Conservation (phyloP, 1,140 invertebrate species). For the Callitettix versicolor region DNA sequence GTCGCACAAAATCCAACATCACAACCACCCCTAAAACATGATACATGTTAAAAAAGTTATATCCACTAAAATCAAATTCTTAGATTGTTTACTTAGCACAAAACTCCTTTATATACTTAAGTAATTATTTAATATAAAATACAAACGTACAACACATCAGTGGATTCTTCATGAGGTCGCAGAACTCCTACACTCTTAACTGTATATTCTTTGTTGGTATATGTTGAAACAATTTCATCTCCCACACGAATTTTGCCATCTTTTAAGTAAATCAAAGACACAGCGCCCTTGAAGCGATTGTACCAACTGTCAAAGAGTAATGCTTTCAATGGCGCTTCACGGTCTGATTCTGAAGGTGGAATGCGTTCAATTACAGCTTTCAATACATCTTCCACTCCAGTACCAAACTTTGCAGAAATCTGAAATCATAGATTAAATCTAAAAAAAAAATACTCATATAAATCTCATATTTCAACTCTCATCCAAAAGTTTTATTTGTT, state of each 20-base stretch:
- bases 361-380: conserved; percentile 66
- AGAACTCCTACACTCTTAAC: conserved; percentile 72
- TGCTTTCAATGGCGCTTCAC: conserved; percentile 55
- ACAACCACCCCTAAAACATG: no score
- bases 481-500: no score
- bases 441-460: not conserved
- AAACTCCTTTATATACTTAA: no score
- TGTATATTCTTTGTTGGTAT: conserved; percentile 51
- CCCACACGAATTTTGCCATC: conserved; percentile 58
- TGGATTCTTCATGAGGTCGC: conserved; percentile 59
- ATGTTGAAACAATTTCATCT: conserved; percentile 49
- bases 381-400: conserved; percentile 64
- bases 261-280: conserved; percentile 68
- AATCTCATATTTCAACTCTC: no score
- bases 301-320: conserved; percentile 93
- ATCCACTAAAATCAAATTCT: no score
- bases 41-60: no score
- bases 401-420: conserved; percentile 85
- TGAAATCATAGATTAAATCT: conserved; percentile 31
- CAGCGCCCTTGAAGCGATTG: conserved; percentile 45
- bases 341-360: conserved; percentile 56
- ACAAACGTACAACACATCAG: conserved; percentile 52
- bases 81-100: no score
- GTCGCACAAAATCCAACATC: no score
- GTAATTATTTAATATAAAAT: no score